A percentile compares a stretch with the other conserved stretches of the same genome.
Conservation (phyloP, 2,113 vertebrate genomes). For the Vulpes ferrilata region DNA sequence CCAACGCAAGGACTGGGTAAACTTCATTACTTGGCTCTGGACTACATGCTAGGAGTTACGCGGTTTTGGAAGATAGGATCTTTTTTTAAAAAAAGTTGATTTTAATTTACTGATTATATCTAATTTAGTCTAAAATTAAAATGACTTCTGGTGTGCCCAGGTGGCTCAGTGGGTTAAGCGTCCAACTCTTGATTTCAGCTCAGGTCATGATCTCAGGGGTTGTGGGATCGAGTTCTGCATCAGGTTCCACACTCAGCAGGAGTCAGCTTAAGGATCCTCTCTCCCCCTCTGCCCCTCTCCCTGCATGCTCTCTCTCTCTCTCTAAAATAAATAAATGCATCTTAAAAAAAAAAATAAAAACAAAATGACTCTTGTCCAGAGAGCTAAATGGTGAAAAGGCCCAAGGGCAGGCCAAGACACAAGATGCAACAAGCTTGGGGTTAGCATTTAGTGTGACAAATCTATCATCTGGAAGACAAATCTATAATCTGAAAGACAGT, state of each 20-base stretch:
- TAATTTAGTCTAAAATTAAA: constrained; percentile 30
- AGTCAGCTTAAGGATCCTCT: too few relatives aligned
- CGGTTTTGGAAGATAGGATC: constrained; percentile 30
- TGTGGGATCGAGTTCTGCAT: too few relatives aligned
- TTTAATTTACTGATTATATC: constrained; percentile 8
- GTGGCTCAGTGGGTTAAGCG: too few relatives aligned
- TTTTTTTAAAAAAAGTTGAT: not conserved
- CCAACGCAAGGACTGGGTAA: not conserved
- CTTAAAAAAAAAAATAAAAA: not conserved
- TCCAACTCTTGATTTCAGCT: too few relatives aligned
- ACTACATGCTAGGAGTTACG: not conserved
- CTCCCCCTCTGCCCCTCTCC: not conserved
- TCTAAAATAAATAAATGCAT: not conserved
- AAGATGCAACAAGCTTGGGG: not conserved
- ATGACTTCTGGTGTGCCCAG: not conserved
- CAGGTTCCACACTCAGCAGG: too few relatives aligned
- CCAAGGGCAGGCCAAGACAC: not conserved
- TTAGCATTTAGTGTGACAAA: not conserved
- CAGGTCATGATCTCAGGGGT: too few relatives aligned
- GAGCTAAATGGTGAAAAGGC: not conserved
- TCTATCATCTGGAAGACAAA: not conserved
- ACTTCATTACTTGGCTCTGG: constrained; percentile 23
- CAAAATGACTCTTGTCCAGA: not conserved
- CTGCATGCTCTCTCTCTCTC: not conserved
- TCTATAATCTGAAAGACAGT: not conserved